phyloP scores from a whole-genome alignment of 1,140 invertebrate genomes.

The Cydia strobilella region DNA sequence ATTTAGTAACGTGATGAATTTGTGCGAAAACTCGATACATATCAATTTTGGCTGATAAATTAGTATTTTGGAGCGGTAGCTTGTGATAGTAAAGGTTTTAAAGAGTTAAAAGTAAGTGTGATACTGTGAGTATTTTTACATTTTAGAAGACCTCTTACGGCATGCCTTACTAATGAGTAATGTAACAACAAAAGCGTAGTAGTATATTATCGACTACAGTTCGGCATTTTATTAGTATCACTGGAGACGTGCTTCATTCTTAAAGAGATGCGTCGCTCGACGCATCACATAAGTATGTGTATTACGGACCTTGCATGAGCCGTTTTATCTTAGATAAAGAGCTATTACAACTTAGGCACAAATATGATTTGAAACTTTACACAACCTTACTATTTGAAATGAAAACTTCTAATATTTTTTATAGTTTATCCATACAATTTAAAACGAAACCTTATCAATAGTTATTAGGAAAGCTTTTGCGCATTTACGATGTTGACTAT shows the following conservation, averaged over 20 bases:
- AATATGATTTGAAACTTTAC: slow-evolving; percentile 38
- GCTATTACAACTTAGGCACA: slow-evolving; percentile 37
- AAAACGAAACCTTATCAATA: slow-evolving; percentile 48
- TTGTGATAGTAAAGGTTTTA: slow-evolving; percentile 63
- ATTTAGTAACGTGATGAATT: slow-evolving; percentile 65
- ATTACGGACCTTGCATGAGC: neutral
- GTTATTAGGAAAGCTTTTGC: slow-evolving; percentile 69
- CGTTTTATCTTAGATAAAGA: slow-evolving; percentile 35
- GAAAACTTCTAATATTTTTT: slow-evolving; percentile 66
- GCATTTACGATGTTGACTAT: slow-evolving; percentile 78
- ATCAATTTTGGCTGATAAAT: slow-evolving; percentile 74
- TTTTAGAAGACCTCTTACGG: slow-evolving; percentile 59
- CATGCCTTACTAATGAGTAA: slow-evolving; percentile 70
- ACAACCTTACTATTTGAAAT: slow-evolving; percentile 46
- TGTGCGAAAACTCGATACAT: slow-evolving; percentile 77
- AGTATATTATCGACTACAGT: slow-evolving; percentile 42
- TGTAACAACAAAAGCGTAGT: slow-evolving; percentile 47
- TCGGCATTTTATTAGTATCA: slow-evolving; percentile 44
- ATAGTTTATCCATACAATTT: slow-evolving; percentile 67
- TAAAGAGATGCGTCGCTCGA: neutral
- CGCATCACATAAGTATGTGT: neutral
- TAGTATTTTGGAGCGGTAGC: slow-evolving; percentile 66
- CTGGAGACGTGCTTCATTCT: slow-evolving; percentile 37
- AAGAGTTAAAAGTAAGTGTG: slow-evolving; percentile 55
- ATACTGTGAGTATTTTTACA: slow-evolving; percentile 64